phyloP scores from a whole-genome alignment of 1,140 invertebrate genomes.

The Halictus rubicundus region DNA sequence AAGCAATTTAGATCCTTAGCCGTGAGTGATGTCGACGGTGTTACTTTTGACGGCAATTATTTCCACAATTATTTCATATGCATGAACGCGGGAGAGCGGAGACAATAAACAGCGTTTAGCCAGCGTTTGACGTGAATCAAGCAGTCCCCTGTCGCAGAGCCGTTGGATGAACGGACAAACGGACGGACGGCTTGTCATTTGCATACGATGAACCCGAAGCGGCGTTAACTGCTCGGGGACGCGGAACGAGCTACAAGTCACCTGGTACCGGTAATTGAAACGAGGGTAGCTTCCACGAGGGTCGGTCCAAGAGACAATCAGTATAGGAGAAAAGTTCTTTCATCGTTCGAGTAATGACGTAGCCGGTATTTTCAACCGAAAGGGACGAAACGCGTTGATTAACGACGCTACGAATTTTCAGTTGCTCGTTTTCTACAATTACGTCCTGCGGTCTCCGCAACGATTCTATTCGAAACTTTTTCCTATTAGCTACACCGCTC shows the following conservation, averaged over 20 bases:
- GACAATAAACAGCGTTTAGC: slow-evolving; percentile 44
- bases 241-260: slow-evolving; percentile 73
- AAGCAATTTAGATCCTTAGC: not conserved
- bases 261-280: slow-evolving; percentile 74
- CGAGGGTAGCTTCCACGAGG: slow-evolving; percentile 67
- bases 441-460: not conserved
- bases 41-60: not conserved
- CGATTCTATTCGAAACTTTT: not conserved
- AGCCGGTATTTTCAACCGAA: slow-evolving; percentile 10
- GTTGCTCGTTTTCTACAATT: slow-evolving; percentile 4
- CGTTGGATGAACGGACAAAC: slow-evolving; percentile 55
- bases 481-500: not conserved
- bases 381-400: slow-evolving; percentile 28
- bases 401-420: slow-evolving; percentile 20
- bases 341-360: slow-evolving; percentile 33
- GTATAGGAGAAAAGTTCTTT: slow-evolving; percentile 62
- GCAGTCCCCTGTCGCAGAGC: slow-evolving; percentile 37
- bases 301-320: slow-evolving; percentile 60
- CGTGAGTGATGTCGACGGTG: not conserved
- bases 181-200: slow-evolving; percentile 71
- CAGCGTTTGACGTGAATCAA: slow-evolving; percentile 62
- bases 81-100: slow-evolving; percentile 2
- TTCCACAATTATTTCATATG: slow-evolving; percentile 37
- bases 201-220: slow-evolving; percentile 69
- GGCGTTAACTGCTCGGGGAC: slow-evolving; percentile 71